Base-by-base conservation (phyloP, 37 sponge, comb jelly and placozoan genomes). In the Bolinopsis microptera region DNA sequence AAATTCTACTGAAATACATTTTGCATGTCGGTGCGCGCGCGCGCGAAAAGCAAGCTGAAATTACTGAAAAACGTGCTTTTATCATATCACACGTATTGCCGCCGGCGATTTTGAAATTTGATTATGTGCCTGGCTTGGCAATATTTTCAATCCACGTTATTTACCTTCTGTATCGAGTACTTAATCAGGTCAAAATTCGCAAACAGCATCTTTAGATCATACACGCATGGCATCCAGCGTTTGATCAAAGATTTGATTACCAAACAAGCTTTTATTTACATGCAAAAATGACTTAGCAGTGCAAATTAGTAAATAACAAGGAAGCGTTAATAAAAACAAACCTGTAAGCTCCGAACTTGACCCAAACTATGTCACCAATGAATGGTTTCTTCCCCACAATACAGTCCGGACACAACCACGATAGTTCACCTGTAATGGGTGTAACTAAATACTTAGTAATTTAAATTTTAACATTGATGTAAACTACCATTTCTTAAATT, bases 351-450 rank as follows among this genome's bases (percentile, higher is more conserved):
- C 90, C 90, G 30, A 86, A 86, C 36, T 86, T 86, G 0, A 86
- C 90, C 90, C 90, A 86, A 16, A 86, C 90, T 3, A 86, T 41
- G 90, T 86, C 90, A 13, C 61, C 90, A 26, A 41, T 34, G 61
- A 86, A 86, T n/a, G 90, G 90, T 27, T 86, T 86, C 61, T 86
- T 86, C 3, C 90, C 90, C 0, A 86, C 90, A 1, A 86, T 86
- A 48, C 90, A 86, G 26, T 86, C 90, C 1, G 90, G 90, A 39
- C 90, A 86, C 0, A 86, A 24, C 90, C 90, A 86, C 18, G 90
- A 86, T 24, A 23, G 2, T 40, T 86, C 90, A 40, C 90, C 90
- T 86, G 90, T 24, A 86, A 41, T 25, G 36, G 38, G 27, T 23
- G 26, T 72, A 3, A 25, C 3, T 72, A 72, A 25, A 21, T 18